A percentile compares a stretch with the other conserved stretches of the same genome.
Evolutionary conservation across 2,888 invertebrate genomes (phyloP).

Genomic region (Eutolmus rufibarbis): DNA sequence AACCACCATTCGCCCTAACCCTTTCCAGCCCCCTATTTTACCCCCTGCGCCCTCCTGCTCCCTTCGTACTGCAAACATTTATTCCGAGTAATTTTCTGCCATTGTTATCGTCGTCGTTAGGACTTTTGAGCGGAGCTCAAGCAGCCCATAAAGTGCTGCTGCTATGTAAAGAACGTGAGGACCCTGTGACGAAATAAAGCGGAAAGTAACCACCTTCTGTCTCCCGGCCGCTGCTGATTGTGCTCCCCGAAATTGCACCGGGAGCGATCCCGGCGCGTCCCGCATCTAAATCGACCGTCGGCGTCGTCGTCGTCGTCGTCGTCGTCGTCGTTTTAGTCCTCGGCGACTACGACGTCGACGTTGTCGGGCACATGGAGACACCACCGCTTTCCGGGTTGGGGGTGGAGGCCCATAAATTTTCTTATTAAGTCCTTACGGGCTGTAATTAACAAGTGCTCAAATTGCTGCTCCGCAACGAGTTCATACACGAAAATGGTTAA

Average conservation of each 20-base stretch:
- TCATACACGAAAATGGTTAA: constrained; percentile 39
- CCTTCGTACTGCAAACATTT: constrained; percentile 19
- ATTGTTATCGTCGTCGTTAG: constrained; percentile 39
- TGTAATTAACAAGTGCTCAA: constrained; percentile 41
- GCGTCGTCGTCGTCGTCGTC: neutral
- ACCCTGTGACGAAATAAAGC: constrained; percentile 20
- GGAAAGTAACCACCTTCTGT: constrained; percentile 30
- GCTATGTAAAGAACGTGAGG: constrained; percentile 13
- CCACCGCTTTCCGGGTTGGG: neutral
- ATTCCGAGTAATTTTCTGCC: constrained; percentile 34
- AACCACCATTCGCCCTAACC: neutral
- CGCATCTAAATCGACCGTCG: neutral
- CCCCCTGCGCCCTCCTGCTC: neutral
- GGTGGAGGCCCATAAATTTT: constrained; percentile 24
- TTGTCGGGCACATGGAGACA: neutral
- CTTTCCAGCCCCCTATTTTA: neutral
- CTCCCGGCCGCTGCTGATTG: neutral
- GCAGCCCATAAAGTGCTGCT: constrained; percentile 23
- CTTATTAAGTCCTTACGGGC: constrained; percentile 38
- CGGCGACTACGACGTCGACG: neutral
- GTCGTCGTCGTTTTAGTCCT: neutral
- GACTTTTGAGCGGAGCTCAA: constrained; percentile 30
- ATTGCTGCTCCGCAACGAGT: constrained; percentile 34
- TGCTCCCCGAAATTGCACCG: neutral
- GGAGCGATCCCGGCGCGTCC: neutral